Evolutionary conservation across 1,140 invertebrate species (phyloP).

Genomic region (Drosophila paulistorum): DNA sequence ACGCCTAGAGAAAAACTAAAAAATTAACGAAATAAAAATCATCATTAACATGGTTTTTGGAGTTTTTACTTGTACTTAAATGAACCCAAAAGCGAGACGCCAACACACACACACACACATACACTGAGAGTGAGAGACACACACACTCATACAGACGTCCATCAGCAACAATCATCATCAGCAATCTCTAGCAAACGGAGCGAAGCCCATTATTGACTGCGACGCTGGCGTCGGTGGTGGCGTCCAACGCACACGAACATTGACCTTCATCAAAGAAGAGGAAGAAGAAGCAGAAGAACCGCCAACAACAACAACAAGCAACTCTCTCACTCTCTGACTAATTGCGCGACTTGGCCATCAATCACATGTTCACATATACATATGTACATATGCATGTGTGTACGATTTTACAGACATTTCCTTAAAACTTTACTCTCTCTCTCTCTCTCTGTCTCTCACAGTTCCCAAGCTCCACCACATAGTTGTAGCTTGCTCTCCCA

Average conservation of each 20-base stretch:
- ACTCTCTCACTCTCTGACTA: slow-evolving; percentile 32
- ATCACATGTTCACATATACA: slow-evolving; percentile 32
- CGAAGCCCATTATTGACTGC: slow-evolving; percentile 31
- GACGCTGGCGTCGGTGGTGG: slow-evolving; percentile 39
- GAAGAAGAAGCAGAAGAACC: slow-evolving; percentile 38
- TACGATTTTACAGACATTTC: slow-evolving; percentile 29
- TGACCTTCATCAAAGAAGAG: slow-evolving; percentile 77
- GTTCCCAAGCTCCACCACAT: background rate
- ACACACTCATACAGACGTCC: slow-evolving; percentile 36
- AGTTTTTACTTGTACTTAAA: slow-evolving; percentile 25
- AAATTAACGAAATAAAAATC: slow-evolving; percentile 17
- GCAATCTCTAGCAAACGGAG: slow-evolving; percentile 40
- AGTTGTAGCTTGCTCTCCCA: background rate
- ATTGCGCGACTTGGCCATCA: slow-evolving; percentile 43
- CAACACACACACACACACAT: slow-evolving; percentile 36
- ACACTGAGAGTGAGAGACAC: slow-evolving; percentile 20
- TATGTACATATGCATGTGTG: background rate
- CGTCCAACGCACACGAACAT: slow-evolving; percentile 68
- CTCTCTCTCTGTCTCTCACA: background rate
- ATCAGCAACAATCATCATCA: slow-evolving; percentile 50
- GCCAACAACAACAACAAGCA: slow-evolving; percentile 31
- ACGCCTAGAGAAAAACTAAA: slow-evolving; percentile 13
- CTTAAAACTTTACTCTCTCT: slow-evolving; percentile 21
- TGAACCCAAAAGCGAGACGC: slow-evolving; percentile 21
- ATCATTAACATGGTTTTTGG: slow-evolving; percentile 22